Conservation (phyloP, 2,797 vertebrate genomes). For the Carapus acus region DNA sequence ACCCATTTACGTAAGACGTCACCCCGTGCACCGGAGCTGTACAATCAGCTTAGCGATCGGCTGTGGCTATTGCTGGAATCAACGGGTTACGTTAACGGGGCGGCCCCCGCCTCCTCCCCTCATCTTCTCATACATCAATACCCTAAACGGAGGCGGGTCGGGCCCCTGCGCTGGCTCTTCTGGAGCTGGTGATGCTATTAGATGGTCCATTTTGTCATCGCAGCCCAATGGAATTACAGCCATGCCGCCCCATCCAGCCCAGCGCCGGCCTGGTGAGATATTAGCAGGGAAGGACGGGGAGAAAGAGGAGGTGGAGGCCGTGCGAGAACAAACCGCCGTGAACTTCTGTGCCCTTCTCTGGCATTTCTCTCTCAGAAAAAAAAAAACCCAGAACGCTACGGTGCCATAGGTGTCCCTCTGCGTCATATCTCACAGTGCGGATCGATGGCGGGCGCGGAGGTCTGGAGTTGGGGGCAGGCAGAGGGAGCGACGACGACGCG, state of each 20-base stretch:
- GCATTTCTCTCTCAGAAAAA: slow-evolving; percentile 1
- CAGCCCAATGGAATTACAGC: slow-evolving; percentile 45
- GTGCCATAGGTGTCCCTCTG: slow-evolving; percentile 7
- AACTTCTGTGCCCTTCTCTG: slow-evolving; percentile 1
- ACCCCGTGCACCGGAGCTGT: slow-evolving; percentile 37
- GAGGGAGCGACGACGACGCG: slow-evolving; percentile 27
- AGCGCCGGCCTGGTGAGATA: slow-evolving; percentile 33
- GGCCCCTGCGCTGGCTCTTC: slow-evolving; percentile 43
- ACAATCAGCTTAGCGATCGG: slow-evolving; percentile 36
- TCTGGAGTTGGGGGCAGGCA: slow-evolving; percentile 46
- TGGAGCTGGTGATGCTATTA: slow-evolving; percentile 49
- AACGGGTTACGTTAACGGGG: slow-evolving; percentile 58
- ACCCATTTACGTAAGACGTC: slow-evolving; percentile 43
- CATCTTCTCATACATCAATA: slow-evolving; percentile 64
- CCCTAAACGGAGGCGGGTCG: slow-evolving; percentile 52
- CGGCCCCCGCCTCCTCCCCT: slow-evolving; percentile 45
- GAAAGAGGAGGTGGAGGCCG: slow-evolving; percentile 4
- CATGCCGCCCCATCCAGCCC: too few relatives aligned
- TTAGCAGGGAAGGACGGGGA: slow-evolving; percentile 33
- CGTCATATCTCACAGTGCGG: slow-evolving; percentile 4
- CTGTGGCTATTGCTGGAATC: slow-evolving; percentile 44
- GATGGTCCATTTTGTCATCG: slow-evolving; percentile 56
- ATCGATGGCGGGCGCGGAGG: slow-evolving; percentile 21
- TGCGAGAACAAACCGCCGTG: slow-evolving; percentile 16
- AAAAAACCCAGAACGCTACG: slow-evolving; percentile 2